Evolutionary conservation across 2,888 invertebrate species (phyloP).

Genomic region (Oxystoma pomonae): DNA sequence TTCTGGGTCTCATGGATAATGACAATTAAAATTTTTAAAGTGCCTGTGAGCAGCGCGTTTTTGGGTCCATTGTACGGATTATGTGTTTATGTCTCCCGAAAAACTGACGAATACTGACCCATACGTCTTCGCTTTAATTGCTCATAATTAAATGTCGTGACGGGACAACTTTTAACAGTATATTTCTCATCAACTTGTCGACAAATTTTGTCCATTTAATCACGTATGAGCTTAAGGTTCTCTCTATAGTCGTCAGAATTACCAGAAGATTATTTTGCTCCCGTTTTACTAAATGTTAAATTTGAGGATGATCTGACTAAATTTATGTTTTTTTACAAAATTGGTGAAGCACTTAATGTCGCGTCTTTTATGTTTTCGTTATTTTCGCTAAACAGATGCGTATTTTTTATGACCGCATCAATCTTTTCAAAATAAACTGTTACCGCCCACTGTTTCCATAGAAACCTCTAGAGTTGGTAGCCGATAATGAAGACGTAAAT

Average conservation of each 20-base stretch:
- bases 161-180: conserved; percentile 13
- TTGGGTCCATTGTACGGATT: conserved; percentile 3
- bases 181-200: conserved; percentile 16
- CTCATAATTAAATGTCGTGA: conserved; percentile 24
- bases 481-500: neutral
- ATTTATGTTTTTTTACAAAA: too few species aligned
- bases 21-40: neutral
- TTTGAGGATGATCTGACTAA: too few species aligned
- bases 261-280: too few species aligned
- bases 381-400: neutral
- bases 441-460: neutral
- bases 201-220: conserved; percentile 20
- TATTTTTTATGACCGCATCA: neutral
- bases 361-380: neutral
- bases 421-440: neutral
- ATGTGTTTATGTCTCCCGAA: conserved; percentile 22
- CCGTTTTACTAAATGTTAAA: too few species aligned
- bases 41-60: neutral
- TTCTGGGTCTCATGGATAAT: neutral
- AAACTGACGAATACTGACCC: conserved; percentile 18
- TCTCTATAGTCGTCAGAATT: too few species aligned
- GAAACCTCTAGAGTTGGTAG: neutral
- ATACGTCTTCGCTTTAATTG: conserved; percentile 25
- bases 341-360: neutral
- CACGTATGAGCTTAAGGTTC: conserved; percentile 16